phyloP scores from a whole-genome alignment of 2,888 invertebrate species.

The Dendrolimus pini region DNA sequence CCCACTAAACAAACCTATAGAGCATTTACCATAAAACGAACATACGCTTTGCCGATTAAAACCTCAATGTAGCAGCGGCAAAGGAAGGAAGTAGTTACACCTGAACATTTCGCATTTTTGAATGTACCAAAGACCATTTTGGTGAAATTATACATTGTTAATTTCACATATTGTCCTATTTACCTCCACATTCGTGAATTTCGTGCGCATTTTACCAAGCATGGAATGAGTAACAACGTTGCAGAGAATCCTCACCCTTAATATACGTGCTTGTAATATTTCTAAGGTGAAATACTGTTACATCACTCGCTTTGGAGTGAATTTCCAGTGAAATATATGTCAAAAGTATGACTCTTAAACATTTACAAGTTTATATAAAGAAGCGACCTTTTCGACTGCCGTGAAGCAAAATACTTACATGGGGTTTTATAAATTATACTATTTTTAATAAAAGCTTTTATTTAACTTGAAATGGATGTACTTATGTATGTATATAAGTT shows the following conservation, averaged over 20 bases:
- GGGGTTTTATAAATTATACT: too few relatives aligned
- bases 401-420: too few relatives aligned
- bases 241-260: slow-evolving; percentile 9
- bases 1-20: too few relatives aligned
- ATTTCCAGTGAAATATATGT: neutral
- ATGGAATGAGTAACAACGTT: neutral
- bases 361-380: neutral
- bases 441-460: too few relatives aligned
- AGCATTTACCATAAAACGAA: too few relatives aligned
- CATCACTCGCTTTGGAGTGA: neutral
- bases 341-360: slow-evolving; percentile 1
- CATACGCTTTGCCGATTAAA: neutral
- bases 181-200: slow-evolving; percentile 4
- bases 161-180: slow-evolving; percentile 10
- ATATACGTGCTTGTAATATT: slow-evolving; percentile 9
- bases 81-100: neutral
- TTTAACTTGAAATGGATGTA: too few relatives aligned
- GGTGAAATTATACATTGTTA: slow-evolving; percentile 12
- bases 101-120: slow-evolving; percentile 15
- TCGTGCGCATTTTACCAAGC: neutral
- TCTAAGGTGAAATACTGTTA: neutral
- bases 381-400: too few relatives aligned
- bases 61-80: neutral
- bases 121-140: slow-evolving; percentile 9
- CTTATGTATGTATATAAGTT: too few relatives aligned